These are phyloP conservation scores for Dryadula phaetusa DNA, from an alignment of 2,888 invertebrate genomes.

Conservation along the genomic window DNA sequence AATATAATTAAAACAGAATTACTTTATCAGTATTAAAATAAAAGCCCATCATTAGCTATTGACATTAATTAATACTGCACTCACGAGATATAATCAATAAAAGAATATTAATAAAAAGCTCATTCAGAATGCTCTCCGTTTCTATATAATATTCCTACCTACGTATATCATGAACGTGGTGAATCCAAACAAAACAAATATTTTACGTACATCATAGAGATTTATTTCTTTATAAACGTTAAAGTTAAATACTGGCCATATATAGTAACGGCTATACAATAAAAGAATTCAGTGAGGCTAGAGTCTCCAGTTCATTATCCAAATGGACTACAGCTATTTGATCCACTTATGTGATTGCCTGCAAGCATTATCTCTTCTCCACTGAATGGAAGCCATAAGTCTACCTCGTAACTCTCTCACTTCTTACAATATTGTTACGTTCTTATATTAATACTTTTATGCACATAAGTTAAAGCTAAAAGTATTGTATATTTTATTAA, in stretches of 20 bases:
- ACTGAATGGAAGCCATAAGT: slow-evolving; percentile 82
- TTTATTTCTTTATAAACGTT: slow-evolving; percentile 32
- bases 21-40: no score
- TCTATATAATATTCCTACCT: neutral
- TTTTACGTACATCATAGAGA: slow-evolving; percentile 10
- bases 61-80: no score
- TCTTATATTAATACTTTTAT: slow-evolving; percentile 61
- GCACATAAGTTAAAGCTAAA: slow-evolving; percentile 55
- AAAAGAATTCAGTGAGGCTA: slow-evolving; percentile 63
- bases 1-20: no score
- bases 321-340: slow-evolving; percentile 84
- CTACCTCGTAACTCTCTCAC: slow-evolving; percentile 79
- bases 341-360: slow-evolving; percentile 85
- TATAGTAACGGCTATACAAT: slow-evolving; percentile 67
- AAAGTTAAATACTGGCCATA: slow-evolving; percentile 46
- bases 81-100: neutral
- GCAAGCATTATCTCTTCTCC: slow-evolving; percentile 82
- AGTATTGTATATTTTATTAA: slow-evolving; percentile 18
- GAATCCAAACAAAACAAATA: slow-evolving; percentile 1
- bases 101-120: neutral
- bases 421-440: slow-evolving; percentile 74
- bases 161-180: neutral
- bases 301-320: slow-evolving; percentile 82
- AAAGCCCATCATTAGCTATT: no score
- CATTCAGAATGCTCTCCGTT: neutral